Evolutionary conservation across 2,888 invertebrate species (phyloP), one percentile per base, ranked within the genome.

Genomic region (Tortrix viridana): DNA sequence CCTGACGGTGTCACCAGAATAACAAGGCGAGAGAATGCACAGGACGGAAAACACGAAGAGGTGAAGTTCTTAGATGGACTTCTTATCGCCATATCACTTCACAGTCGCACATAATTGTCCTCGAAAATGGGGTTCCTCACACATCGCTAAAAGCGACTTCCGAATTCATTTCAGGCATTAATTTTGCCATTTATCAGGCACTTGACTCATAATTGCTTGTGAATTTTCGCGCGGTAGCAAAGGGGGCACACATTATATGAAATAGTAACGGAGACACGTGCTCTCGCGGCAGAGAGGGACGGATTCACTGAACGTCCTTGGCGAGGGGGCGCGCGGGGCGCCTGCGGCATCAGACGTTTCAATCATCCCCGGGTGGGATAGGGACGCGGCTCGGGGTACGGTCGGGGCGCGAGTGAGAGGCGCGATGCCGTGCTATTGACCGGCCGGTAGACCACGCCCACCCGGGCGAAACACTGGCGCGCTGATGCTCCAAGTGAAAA

Each of bases 231-330:
- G 88, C 90, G 90, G 78, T 76, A 85, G 87, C 79, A 87, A 60
- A 78, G 85, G 86, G 88, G 87, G 85, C 89, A 90, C 89, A 90
- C 91, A 91, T 90, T 89, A 89, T 90, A 86, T 85, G 89, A 85
- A 89, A 89, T 90, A 88, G 89, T 89, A 89, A 86, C 86, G 83
- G 86, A 79, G 87, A 88, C 92, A 91, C 92, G 92, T 92, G 92
- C 90, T 91, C 85, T 88, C 90, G 87, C 88, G 88, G 88, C 91
- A 89, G 91, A 91, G 90, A 87, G 89, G 91, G 91, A 92, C 91
- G 91, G 91, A 92, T 91, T 91, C 91, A 92, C 91, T 92, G 90
- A 90, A 90, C 90, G 92, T 91, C 91, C 92, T 91, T 91, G 91
- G 89, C 82, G 83, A 82, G 87, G 89, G 89, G 89, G 88, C 80